Percentiles rank a stretch among this genome's conserved stretches.
phyloP scores from a whole-genome alignment of 2,797 vertebrate genomes.

The Alfaro cultratus region DNA sequence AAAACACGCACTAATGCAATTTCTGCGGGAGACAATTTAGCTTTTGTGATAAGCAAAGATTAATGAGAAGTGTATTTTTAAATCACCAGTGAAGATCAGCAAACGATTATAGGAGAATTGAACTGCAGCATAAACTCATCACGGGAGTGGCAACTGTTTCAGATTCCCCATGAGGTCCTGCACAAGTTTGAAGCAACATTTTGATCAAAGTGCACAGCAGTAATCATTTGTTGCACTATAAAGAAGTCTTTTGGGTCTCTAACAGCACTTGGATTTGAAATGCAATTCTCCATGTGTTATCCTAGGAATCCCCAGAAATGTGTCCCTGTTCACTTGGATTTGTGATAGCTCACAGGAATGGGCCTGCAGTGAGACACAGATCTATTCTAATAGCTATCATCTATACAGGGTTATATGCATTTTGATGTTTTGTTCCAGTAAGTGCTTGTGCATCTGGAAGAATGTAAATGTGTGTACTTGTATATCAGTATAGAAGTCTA shows the following conservation, averaged over 20 bases:
- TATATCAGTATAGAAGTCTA: constrained; percentile 61
- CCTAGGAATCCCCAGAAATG: constrained; percentile 17
- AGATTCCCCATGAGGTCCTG: constrained; percentile 16
- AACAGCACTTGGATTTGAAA: constrained; percentile 1
- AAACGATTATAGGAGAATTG: constrained; percentile 60
- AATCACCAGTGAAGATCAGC: constrained; percentile 62
- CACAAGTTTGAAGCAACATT: constrained; percentile 35
- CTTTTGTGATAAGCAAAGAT: constrained; percentile 64
- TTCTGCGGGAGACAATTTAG: constrained; percentile 60
- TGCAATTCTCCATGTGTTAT: constrained; percentile 11
- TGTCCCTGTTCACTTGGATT: not conserved
- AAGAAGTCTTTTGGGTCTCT: constrained; percentile 25
- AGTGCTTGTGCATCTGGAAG: constrained; percentile 18
- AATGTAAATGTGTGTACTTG: constrained; percentile 26
- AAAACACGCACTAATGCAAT: constrained; percentile 59
- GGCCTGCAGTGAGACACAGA: constrained; percentile 7
- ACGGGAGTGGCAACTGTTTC: constrained; percentile 40
- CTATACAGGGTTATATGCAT: constrained; percentile 18
- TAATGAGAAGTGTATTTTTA: constrained; percentile 65
- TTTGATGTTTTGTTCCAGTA: constrained; percentile 10
- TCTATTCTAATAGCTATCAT: constrained; percentile 7
- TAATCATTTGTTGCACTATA: constrained; percentile 14
- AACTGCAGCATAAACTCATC: constrained; percentile 51
- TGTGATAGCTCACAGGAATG: constrained; percentile 15
- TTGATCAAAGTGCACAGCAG: constrained; percentile 31